These are phyloP conservation scores for Tetramorium bicarinatum DNA, from an alignment of 2,888 invertebrate genomes.

Conservation along the genomic window DNA sequence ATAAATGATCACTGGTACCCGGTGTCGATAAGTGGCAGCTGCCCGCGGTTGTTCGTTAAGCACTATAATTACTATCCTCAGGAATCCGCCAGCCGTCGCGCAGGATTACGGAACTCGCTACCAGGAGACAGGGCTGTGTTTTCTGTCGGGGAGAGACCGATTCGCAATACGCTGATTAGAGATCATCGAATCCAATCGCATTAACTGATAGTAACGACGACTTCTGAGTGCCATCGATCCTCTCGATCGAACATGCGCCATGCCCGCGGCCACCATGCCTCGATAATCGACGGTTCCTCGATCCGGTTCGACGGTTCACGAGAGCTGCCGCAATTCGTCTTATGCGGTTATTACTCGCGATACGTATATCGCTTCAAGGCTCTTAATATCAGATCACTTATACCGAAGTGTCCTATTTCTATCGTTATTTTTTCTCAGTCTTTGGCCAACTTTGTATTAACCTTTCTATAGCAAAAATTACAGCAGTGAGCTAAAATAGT, in stretches of 20 bases:
- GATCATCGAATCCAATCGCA: slow-evolving; percentile 54
- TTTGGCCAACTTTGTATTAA: not conserved
- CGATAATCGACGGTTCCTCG: slow-evolving; percentile 48
- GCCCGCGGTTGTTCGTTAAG: slow-evolving; percentile 46
- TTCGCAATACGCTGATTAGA: slow-evolving; percentile 52
- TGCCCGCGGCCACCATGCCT: slow-evolving; percentile 27
- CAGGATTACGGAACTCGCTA: slow-evolving; percentile 44
- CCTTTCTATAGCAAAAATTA: not conserved
- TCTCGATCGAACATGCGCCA: slow-evolving; percentile 24
- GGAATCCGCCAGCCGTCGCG: slow-evolving; percentile 13
- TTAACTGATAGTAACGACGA: slow-evolving; percentile 51
- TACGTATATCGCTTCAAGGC: slow-evolving; percentile 9
- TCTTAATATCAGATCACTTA: slow-evolving; percentile 17
- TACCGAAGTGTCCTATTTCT: slow-evolving; percentile 18
- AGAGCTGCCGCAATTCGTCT: slow-evolving; percentile 20
- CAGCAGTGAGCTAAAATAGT: not conserved
- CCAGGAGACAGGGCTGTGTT: slow-evolving; percentile 44
- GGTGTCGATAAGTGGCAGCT: slow-evolving; percentile 53
- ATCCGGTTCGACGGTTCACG: slow-evolving; percentile 6
- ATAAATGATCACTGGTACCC: slow-evolving; percentile 54
- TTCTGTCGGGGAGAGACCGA: slow-evolving; percentile 33
- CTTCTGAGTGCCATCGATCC: slow-evolving; percentile 34
- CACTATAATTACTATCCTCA: slow-evolving; percentile 52
- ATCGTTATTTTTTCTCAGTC: not conserved
- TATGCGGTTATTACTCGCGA: slow-evolving; percentile 31